Conservation (phyloP, 30 jellyfish, hydroid and myxozoan genomes). For the Cassiopea andromeda region DNA sequence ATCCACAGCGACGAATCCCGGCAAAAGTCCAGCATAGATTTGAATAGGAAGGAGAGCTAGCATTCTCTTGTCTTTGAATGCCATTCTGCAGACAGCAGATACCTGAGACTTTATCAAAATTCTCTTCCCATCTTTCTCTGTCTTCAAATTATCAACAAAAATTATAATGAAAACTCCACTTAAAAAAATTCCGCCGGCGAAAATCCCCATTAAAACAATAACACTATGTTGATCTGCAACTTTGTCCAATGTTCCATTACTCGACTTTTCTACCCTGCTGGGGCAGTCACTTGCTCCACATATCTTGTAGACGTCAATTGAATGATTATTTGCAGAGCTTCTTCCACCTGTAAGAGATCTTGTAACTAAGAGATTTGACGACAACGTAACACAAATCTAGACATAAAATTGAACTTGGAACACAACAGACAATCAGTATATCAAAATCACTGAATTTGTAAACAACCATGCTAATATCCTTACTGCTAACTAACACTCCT, state of each 20-base stretch:
- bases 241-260: not conserved
- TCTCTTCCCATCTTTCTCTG: conserved; percentile 15
- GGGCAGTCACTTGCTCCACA: conserved; percentile 76
- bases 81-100: conserved; percentile 9
- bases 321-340: too few relatives aligned
- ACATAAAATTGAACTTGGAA: too few relatives aligned
- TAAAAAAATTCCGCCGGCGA: conserved; percentile 16
- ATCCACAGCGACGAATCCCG: conserved; percentile 59
- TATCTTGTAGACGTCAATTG: too few relatives aligned
- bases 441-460: too few relatives aligned
- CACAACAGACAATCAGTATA: too few relatives aligned
- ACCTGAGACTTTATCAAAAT: conserved; percentile 16
- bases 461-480: too few relatives aligned
- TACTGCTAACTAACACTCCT: too few relatives aligned
- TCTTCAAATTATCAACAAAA: conserved; percentile 18
- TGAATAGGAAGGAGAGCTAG: conserved; percentile 22
- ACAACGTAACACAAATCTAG: too few relatives aligned
- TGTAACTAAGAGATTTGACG: too few relatives aligned
- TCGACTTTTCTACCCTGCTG: not conserved
- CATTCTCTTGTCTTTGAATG: conserved; percentile 54
- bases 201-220: conserved; percentile 22
- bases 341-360: too few relatives aligned
- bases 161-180: conserved; percentile 28
- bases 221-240: conserved; percentile 58
- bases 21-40: conserved; percentile 18